Conservation (phyloP, 2,797 vertebrate genomes). For the Silurus lanzhouensis region DNA sequence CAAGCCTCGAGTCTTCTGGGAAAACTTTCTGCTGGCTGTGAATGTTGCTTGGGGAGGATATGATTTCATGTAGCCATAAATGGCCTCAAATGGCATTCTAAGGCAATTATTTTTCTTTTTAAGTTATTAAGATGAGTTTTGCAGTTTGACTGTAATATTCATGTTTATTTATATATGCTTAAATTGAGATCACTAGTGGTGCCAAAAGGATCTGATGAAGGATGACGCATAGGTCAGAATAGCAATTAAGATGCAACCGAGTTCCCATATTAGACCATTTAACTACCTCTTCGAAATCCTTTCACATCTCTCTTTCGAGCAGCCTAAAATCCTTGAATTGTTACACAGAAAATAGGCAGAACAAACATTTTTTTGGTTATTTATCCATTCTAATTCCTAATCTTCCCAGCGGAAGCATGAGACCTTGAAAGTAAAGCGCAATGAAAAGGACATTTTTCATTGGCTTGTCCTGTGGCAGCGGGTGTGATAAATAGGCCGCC, state of each 20-base stretch:
- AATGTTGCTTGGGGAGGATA: background rate
- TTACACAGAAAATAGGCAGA: background rate
- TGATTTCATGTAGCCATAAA: background rate
- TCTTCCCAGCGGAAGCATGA: conserved; percentile 33
- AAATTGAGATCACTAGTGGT: background rate
- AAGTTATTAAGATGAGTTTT: background rate
- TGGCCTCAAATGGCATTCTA: background rate
- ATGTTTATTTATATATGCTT: background rate
- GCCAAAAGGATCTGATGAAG: background rate
- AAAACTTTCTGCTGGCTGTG: conserved; percentile 16
- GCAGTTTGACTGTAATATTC: background rate
- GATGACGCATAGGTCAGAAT: conserved; percentile 21
- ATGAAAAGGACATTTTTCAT: conserved; percentile 40
- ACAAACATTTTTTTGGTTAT: conserved; percentile 31
- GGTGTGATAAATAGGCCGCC: conserved; percentile 52
- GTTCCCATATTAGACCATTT: background rate
- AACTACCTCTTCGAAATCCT: background rate
- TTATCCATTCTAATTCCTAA: conserved; percentile 31
- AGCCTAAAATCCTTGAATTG: conserved; percentile 21
- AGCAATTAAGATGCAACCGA: background rate
- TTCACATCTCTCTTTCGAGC: conserved; percentile 13
- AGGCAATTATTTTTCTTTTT: background rate
- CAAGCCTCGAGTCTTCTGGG: background rate
- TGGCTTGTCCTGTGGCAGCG: conserved; percentile 38
- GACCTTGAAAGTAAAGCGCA: conserved; percentile 32